Base-by-base conservation (phyloP, 2,888 invertebrate species). In the Syrista parreyssii region DNA sequence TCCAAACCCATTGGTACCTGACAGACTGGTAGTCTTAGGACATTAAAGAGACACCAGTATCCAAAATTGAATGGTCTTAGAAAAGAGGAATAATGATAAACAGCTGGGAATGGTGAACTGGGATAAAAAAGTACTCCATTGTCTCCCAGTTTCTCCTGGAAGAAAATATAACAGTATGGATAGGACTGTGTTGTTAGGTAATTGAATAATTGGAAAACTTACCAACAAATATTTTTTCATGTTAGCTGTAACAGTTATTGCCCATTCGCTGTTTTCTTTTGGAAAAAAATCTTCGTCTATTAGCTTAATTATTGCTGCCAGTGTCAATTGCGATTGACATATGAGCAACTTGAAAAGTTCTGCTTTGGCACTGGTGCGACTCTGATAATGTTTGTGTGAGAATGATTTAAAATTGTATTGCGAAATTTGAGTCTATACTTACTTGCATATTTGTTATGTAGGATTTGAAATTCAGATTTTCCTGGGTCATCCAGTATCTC, bases 41-140 rank as follows among this genome's bases (percentile, higher is more conserved):
- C 96, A 92, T 98, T 98, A 92, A 98, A 96, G 76, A 98, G 92
- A 32, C 95, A 95, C 92, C 96, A 97, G 92, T 97, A 97, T 74
- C 94, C 94, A 90, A 97, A 97, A 92, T 98, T 97, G 92, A 94
- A 96, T 0, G 97, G 95, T 76, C 96, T 94, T 12, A 97, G 89
- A 82, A 96, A 93, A 32, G 96, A 93, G 77, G 96, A 94, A 90
- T 96, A 95, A 92, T 98, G 98, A 90, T 96, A 96, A 30, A 96
- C 95, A 0, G 98, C 97, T 4, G 95, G 93, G 79, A 93, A 93
- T 0, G 98, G 97, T 79, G 95, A 95, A 11, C 96, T 95, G 55
- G 98, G 98, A 90, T 95, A 97, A 77, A 98, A 89, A 9, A 98
- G 92, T 6, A 98, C 95, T 0, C 97, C 98, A 89, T 97, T 94